Percentiles rank a stretch among this genome's conserved stretches.
phyloP scores from a whole-genome alignment of 2,113 vertebrate genomes.

The Corythornis cristatus region DNA sequence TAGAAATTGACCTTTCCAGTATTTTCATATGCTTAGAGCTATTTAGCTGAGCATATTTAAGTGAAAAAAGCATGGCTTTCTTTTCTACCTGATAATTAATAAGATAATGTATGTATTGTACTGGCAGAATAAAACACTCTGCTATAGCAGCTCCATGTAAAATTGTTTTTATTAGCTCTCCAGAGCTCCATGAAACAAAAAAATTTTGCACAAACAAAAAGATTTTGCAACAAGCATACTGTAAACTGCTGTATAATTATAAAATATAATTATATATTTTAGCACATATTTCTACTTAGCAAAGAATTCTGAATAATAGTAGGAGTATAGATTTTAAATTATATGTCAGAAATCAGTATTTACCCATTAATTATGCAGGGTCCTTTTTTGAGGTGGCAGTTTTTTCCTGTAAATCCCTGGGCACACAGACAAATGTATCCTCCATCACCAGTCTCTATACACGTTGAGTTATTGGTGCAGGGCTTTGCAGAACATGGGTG shows the following conservation, averaged over 20 bases:
- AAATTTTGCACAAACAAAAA: background rate
- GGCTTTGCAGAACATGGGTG: conserved; percentile 84
- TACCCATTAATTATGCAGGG: conserved; percentile 86
- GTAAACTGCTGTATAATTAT: too few relatives aligned
- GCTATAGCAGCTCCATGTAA: background rate
- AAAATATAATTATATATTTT: background rate
- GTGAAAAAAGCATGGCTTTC: background rate
- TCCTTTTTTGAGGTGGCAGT: conserved; percentile 82
- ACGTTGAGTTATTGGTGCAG: conserved; percentile 88
- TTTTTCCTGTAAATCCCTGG: conserved; percentile 80
- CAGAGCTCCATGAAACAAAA: background rate
- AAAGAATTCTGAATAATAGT: background rate
- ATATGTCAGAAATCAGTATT: background rate
- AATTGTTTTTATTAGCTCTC: background rate
- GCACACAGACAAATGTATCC: conserved; percentile 86
- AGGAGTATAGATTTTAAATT: background rate
- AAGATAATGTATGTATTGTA: background rate
- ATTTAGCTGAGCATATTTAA: background rate
- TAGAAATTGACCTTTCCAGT: conserved; percentile 14
- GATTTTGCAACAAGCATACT: background rate
- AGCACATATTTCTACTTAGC: background rate
- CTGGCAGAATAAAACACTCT: background rate
- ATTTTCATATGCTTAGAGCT: background rate
- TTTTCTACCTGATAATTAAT: background rate
- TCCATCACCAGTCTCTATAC: conserved; percentile 84